These are phyloP conservation scores for Corydoras maculifer DNA, from an alignment of 2,113 vertebrate species.

Conservation along the genomic window DNA sequence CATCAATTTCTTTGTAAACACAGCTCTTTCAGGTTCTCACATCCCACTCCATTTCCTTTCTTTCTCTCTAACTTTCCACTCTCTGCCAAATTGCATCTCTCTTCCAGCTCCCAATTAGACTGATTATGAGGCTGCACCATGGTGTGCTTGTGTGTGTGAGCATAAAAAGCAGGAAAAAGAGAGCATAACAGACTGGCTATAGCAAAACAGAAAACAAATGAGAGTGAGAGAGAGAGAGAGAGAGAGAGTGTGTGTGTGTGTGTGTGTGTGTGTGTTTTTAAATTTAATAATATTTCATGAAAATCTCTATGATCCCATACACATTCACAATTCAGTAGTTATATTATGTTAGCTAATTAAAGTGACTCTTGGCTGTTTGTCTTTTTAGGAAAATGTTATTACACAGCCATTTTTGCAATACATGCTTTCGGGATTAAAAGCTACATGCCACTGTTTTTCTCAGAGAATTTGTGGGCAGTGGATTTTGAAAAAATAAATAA, in stretches of 20 bases:
- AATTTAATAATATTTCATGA: not conserved
- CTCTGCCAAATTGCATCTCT: slow-evolving; percentile 37
- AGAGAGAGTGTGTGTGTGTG: slow-evolving; percentile 9
- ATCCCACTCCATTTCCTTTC: not conserved
- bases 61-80: slow-evolving; percentile 32
- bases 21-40: not conserved
- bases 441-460: not conserved
- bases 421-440: not conserved
- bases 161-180: slow-evolving; percentile 21
- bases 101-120: slow-evolving; percentile 38
- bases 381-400: not conserved
- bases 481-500: not conserved
- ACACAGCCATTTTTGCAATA: not conserved
- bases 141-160: slow-evolving; percentile 11
- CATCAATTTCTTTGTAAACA: slow-evolving; percentile 36
- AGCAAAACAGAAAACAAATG: not conserved
- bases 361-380: not conserved
- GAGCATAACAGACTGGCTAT: slow-evolving; percentile 22
- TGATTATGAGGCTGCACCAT: slow-evolving; percentile 37
- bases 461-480: not conserved
- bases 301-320: not conserved
- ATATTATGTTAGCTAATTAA: not conserved
- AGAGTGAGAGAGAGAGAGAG: not conserved
- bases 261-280: not conserved
- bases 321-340: not conserved